Base-by-base conservation (phyloP, 2,888 invertebrate species). In the Oscheius sp. region DNA sequence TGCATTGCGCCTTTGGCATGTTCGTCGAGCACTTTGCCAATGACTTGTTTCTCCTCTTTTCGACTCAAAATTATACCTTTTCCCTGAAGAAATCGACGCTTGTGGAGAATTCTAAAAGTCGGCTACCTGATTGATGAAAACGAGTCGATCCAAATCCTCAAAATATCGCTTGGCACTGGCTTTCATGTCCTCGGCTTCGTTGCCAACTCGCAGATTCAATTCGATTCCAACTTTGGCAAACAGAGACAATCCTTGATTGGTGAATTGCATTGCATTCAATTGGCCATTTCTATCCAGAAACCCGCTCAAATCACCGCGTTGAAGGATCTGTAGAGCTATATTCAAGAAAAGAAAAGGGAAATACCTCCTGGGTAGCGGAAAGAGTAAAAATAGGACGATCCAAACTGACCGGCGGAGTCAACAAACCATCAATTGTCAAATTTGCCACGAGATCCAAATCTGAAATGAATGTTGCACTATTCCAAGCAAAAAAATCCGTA, bases 371-470 rank as follows among this genome's bases (percentile, higher is more conserved):
- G 18, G 70, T 70, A 9, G 70, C 43, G 23, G 58, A 41, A 9
- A 70, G 25, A 18, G 27, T 58, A 35, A 70, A 70, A 29, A 46
- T 45, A 7, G 25, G 74, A 25, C 52, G n/a, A 35, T 49, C 52
- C 1, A 66, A 66, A 21, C 74, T 74, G 49, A 76, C 59, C 7
- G 76, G 63, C 7, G 59, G 45, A 7, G 66, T 61, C 1, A 73
- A 66, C 16, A 69, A 66, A 1, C 81, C 81, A 13, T 80, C 80
- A 21, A 79, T 58, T 21, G 61, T 70, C 21, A 81, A 59, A 35
- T 81, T 81, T 61, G 78, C 81, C 12, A 81, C 74, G 12, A 76
- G 69, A 52, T 77, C 76, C 18, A 81, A 76, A 70, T 81, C 80
- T 74, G 73, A n/a, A n/a, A n/a, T n/a, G n/a, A n/a, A n/a, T n/a